Percentiles rank a stretch among this genome's conserved stretches.
Evolutionary conservation across 1,140 invertebrate species (phyloP).

Genomic region (Augochlora pura): DNA sequence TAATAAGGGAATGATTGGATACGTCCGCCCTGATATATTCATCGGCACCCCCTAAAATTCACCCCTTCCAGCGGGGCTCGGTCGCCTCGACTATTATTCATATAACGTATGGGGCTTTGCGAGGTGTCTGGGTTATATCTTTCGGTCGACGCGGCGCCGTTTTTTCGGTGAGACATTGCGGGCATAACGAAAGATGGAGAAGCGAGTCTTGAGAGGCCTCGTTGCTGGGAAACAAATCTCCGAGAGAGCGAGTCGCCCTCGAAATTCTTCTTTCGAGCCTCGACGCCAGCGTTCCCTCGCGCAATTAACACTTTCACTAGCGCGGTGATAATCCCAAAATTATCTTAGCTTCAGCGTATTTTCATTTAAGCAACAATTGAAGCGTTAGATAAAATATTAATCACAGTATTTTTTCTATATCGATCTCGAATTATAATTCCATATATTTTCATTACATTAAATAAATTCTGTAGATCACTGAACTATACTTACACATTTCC

Average conservation of each 20-base stretch:
- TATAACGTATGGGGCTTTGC: slow-evolving; percentile 65
- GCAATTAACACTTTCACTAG: no score
- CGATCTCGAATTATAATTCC: no score
- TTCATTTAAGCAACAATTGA: no score
- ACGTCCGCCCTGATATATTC: slow-evolving; percentile 68
- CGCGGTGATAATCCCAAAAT: no score
- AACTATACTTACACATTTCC: no score
- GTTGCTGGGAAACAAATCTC: slow-evolving; percentile 5
- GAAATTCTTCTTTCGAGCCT: not conserved
- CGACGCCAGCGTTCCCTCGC: no score
- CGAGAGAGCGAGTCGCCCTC: not conserved
- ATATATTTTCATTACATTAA: no score
- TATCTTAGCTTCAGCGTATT: no score
- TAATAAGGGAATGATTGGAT: slow-evolving; percentile 79
- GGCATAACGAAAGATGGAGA: slow-evolving; percentile 62
- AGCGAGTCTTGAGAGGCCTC: not conserved
- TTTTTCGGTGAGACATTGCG: slow-evolving; percentile 60
- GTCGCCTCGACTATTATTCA: slow-evolving; percentile 58
- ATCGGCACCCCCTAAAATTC: slow-evolving; percentile 57
- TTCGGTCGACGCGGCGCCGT: slow-evolving; percentile 7
- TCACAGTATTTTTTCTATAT: no score
- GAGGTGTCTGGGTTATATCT: slow-evolving; percentile 72
- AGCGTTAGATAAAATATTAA: no score
- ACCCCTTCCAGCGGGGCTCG: slow-evolving; percentile 23
- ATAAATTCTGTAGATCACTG: no score